These are phyloP conservation scores for Parnassius mnemosyne DNA, from an alignment of 2,888 invertebrate genomes.

Conservation along the genomic window DNA sequence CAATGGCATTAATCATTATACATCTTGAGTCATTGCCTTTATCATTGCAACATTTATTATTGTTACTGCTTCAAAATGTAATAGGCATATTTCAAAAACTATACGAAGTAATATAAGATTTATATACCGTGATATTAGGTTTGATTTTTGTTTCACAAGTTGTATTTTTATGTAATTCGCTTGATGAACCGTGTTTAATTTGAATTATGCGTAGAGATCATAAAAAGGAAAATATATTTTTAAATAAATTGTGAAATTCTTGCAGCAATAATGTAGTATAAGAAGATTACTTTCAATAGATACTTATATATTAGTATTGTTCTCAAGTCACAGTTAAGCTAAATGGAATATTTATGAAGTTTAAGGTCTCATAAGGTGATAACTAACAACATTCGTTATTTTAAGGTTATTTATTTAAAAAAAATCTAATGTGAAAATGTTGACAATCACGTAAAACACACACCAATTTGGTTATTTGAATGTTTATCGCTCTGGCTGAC, in stretches of 20 bases:
- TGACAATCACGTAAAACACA: too few species aligned
- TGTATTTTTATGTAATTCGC: background rate
- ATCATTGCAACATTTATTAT: constrained; percentile 26
- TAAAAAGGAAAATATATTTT: background rate
- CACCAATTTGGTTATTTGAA: too few species aligned
- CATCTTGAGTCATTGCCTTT: constrained; percentile 28
- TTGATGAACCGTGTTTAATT: background rate
- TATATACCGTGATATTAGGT: background rate
- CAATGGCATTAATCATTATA: constrained; percentile 32
- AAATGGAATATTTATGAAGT: too few species aligned
- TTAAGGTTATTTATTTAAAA: too few species aligned
- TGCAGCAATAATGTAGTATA: too few species aligned
- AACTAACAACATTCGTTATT: too few species aligned
- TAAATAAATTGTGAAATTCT: background rate
- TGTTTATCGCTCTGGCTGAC: too few species aligned
- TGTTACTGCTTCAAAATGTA: constrained; percentile 11
- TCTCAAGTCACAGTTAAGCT: too few species aligned
- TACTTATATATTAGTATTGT: too few species aligned
- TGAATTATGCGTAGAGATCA: constrained; percentile 12
- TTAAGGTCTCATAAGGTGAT: too few species aligned
- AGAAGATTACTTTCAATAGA: too few species aligned
- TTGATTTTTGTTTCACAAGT: background rate
- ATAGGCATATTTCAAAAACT: background rate
- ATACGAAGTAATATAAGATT: background rate
- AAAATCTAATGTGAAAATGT: too few species aligned